Base-by-base conservation (phyloP, 2,113 vertebrate species). In the Tetraodon nigroviridis region DNA sequence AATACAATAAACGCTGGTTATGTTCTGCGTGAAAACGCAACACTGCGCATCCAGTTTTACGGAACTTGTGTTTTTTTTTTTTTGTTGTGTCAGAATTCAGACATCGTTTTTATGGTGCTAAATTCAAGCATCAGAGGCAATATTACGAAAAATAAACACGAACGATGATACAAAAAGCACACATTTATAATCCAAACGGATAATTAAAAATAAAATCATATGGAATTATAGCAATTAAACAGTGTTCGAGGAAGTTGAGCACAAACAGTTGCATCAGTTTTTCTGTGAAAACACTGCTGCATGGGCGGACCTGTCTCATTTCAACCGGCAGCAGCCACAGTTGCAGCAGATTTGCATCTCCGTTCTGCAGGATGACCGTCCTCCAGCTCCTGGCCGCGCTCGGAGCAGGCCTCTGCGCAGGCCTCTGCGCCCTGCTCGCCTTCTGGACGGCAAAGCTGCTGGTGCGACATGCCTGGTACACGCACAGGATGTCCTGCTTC, bases 401-500 rank as follows among this genome's bases (percentile, higher is more conserved):
- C 1, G 15, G n/a, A n/a, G n/a, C n/a, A n/a, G n/a, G n/a, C n/a
- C n/a, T n/a, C n/a, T n/a, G 11, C 4, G 2, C 53, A 0, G 84
- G 53, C 11, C 61, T 85, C 12, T 14, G 57, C 5, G 58, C 71
- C 7, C 3, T 58, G 61, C 69, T 55, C 4, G 49, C 27, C 0
- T 11, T 17, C 1, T 79, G 69, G 69, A 77, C 13, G 1, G 7
- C 0, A 12, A 79, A 11, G 62, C 51, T 89, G 44, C 72, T 91
- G 63, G 40, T 61, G 55, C 55, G 45, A 1, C 91, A 92, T 24
- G 50, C 65, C 18, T 16, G 61, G 71, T 90, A 78, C 60, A 86
- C 82, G 16, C 69, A 62, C 44, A 83, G 51, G 4, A 72, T 97
- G 48, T 74, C 83, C 17, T 85, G 89, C 73, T 96, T 97, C 76